Conservation (phyloP, 2,113 vertebrate genomes). For the Chitala chitala region DNA sequence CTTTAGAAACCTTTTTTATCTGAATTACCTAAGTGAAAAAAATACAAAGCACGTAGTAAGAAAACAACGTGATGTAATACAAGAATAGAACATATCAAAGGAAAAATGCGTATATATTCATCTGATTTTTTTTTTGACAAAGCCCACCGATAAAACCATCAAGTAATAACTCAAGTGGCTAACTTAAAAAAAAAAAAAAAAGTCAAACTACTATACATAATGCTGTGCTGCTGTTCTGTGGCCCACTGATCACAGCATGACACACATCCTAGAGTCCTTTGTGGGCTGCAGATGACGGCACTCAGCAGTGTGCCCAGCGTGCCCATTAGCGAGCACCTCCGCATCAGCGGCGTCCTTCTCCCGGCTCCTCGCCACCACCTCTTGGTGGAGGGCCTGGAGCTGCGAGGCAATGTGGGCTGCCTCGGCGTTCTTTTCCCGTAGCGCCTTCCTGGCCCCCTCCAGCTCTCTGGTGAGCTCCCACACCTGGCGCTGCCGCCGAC, state of each 20-base stretch:
- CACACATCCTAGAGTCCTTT: constrained; percentile 38
- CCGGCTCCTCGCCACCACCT: constrained; percentile 17
- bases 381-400: constrained; percentile 30
- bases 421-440: constrained; percentile 25
- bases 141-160: too few species aligned
- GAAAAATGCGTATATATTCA: too few species aligned
- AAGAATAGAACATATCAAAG: too few species aligned
- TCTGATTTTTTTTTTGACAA: too few species aligned
- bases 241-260: constrained; percentile 34
- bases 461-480: constrained; percentile 28
- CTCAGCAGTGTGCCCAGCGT: background rate
- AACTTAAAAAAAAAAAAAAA: too few species aligned
- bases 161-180: too few species aligned
- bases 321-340: constrained; percentile 23
- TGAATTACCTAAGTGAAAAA: too few species aligned
- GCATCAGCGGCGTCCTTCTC: background rate
- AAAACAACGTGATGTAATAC: too few species aligned
- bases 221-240: background rate
- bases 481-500: constrained; percentile 32
- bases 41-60: too few species aligned
- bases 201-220: background rate
- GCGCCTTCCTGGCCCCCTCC: constrained; percentile 25
- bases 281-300: background rate
- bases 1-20: too few species aligned
- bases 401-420: constrained; percentile 21